These are phyloP conservation scores for Raphicerus campestris DNA, from an alignment of 2,113 vertebrate species.

Conservation along the genomic window DNA sequence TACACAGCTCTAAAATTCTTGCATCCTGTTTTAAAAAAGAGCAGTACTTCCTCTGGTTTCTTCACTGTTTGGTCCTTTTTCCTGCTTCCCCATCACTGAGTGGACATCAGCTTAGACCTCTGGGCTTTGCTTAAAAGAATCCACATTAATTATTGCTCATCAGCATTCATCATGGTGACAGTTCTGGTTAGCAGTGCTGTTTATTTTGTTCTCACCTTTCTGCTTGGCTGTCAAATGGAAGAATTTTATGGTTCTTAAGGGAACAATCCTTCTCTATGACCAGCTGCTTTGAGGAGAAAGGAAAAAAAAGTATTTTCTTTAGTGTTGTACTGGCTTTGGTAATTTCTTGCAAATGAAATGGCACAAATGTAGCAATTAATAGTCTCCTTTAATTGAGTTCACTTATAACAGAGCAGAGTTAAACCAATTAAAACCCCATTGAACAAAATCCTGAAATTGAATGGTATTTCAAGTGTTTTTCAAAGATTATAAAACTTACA, in stretches of 20 bases:
- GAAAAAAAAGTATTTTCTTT: neutral
- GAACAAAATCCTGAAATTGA: conserved; percentile 1
- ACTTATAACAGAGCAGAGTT: conserved; percentile 41
- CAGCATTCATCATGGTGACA: conserved; percentile 79
- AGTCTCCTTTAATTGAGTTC: conserved; percentile 59
- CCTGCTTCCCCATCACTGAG: conserved; percentile 27
- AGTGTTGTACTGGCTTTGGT: neutral
- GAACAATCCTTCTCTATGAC: conserved; percentile 71
- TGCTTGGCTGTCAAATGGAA: conserved; percentile 66
- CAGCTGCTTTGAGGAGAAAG: conserved; percentile 63
- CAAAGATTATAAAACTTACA: neutral
- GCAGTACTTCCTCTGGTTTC: neutral
- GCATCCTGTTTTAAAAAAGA: neutral
- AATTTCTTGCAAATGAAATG: conserved; percentile 64
- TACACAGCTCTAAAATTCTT: neutral
- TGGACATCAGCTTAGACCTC: conserved; percentile 46
- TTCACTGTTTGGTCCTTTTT: neutral
- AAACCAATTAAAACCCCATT: conserved; percentile 35
- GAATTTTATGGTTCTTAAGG: conserved; percentile 64
- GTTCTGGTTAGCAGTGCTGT: conserved; percentile 68
- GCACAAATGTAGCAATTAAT: conserved; percentile 53
- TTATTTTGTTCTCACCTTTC: conserved; percentile 79
- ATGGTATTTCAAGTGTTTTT: neutral
- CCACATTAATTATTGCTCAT: conserved; percentile 79
- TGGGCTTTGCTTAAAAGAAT: conserved; percentile 70